Percentiles rank a stretch among this genome's conserved stretches.
phyloP scores from a whole-genome alignment of 2,113 vertebrate species.

The Hemiscyllium ocellatum region DNA sequence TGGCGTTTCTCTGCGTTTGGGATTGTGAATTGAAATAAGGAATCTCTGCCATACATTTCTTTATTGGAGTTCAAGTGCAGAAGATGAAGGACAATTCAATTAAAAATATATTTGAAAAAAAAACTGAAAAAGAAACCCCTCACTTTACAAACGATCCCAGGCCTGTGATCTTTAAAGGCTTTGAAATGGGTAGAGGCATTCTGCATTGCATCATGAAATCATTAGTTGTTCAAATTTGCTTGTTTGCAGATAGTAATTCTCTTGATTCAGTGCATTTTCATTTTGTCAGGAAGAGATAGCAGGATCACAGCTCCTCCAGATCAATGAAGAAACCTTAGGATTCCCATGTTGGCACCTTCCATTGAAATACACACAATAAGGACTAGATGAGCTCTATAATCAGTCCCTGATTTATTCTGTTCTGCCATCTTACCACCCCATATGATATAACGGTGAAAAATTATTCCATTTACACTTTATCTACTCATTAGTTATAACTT shows the following conservation, averaged over 20 bases:
- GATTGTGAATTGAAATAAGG: background rate
- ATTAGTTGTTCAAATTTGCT: background rate
- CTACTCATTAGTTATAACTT: background rate
- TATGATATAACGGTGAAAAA: background rate
- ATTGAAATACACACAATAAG: background rate
- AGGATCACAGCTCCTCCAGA: background rate
- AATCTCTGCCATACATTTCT: background rate
- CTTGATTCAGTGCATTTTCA: background rate
- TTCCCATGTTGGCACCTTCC: background rate
- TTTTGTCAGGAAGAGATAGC: background rate
- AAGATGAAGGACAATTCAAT: background rate
- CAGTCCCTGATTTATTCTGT: background rate
- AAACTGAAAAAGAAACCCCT: background rate
- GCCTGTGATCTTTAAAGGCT: background rate
- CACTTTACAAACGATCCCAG: background rate
- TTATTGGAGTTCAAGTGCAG: background rate
- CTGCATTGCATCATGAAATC: background rate
- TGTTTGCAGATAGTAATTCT: background rate
- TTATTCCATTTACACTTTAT: background rate
- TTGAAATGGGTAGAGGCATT: background rate
- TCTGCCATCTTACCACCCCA: background rate
- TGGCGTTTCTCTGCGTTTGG: background rate
- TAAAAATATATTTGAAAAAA: background rate
- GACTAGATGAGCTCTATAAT: background rate
- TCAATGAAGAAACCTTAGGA: background rate